Percentiles rank a stretch among this genome's conserved stretches.
phyloP scores from a whole-genome alignment of 2,797 vertebrate genomes.

The Sebastes matsubarae region DNA sequence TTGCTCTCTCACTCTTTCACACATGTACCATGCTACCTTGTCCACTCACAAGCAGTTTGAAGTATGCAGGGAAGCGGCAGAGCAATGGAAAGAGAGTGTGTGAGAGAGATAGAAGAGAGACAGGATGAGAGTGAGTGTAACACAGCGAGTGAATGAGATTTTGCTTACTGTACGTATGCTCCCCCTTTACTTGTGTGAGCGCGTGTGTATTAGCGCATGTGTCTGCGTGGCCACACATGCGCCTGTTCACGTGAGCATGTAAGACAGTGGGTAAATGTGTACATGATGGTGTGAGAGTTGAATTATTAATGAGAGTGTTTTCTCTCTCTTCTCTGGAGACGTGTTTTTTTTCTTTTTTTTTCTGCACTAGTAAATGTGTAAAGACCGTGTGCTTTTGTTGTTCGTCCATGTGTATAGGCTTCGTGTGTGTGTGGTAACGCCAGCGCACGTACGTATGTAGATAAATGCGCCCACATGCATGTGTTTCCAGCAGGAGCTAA shows the following conservation, averaged over 20 bases:
- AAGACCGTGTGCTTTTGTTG: background rate
- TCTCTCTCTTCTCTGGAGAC: constrained; percentile 15
- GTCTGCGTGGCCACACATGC: background rate
- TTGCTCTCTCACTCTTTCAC: background rate
- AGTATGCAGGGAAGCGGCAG: background rate
- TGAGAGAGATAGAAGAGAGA: background rate
- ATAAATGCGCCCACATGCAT: constrained; percentile 35
- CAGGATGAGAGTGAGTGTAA: background rate
- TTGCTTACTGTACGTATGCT: background rate
- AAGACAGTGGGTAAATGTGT: constrained; percentile 39
- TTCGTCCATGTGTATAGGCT: background rate
- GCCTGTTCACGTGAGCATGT: constrained; percentile 33
- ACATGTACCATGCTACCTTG: background rate
- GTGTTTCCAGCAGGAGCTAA: constrained; percentile 48
- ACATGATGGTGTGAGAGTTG: constrained; percentile 44
- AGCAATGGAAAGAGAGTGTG: background rate
- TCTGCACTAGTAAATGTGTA: constrained; percentile 14
- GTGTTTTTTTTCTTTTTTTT: background rate
- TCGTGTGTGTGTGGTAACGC: constrained; percentile 4
- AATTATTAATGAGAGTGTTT: constrained; percentile 56
- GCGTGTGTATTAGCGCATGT: background rate
- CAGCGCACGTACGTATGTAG: constrained; percentile 28
- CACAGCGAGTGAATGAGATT: background rate
- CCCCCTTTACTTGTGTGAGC: background rate
- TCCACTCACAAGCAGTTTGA: background rate